phyloP scores from a whole-genome alignment of 2,888 invertebrate genomes.

The Oligia fasciuncula region DNA sequence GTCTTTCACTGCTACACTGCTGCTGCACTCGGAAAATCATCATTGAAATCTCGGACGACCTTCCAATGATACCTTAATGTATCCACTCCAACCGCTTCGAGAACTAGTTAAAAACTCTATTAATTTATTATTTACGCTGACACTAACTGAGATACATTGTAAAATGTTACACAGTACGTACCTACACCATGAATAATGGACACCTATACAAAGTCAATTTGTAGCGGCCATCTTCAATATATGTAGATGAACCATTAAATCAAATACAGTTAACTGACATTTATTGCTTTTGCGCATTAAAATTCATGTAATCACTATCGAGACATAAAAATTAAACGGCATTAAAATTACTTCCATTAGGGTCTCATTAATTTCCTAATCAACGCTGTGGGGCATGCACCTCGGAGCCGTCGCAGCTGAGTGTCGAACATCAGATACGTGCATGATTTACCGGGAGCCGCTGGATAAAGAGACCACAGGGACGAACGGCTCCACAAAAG shows the following conservation, averaged over 20 bases:
- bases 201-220: conserved; percentile 75
- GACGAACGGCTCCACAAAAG: conserved; percentile 74
- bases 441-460: conserved; percentile 83
- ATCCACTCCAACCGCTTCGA: conserved; percentile 37
- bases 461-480: conserved; percentile 62
- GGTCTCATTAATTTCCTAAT: conserved; percentile 88
- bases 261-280: conserved; percentile 79
- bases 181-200: conserved; percentile 72
- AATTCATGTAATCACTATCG: conserved; percentile 83
- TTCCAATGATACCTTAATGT: conserved; percentile 45
- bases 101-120: conserved; percentile 67
- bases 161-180: conserved; percentile 67
- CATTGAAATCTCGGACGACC: conserved; percentile 59
- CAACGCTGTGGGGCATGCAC: conserved; percentile 83
- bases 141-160: conserved; percentile 74
- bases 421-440: conserved; percentile 71
- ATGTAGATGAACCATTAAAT: conserved; percentile 77
- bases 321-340: conserved; percentile 82
- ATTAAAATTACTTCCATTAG: conserved; percentile 86
- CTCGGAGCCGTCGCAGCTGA: conserved; percentile 34
- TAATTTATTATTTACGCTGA: conserved; percentile 72
- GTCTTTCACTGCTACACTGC: conserved; percentile 68
- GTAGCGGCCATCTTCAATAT: conserved; percentile 79
- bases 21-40: conserved; percentile 60
- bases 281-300: conserved; percentile 86